Evolutionary conservation across 1,140 invertebrate species (phyloP).

Genomic region (Eupeodes corollae): DNA sequence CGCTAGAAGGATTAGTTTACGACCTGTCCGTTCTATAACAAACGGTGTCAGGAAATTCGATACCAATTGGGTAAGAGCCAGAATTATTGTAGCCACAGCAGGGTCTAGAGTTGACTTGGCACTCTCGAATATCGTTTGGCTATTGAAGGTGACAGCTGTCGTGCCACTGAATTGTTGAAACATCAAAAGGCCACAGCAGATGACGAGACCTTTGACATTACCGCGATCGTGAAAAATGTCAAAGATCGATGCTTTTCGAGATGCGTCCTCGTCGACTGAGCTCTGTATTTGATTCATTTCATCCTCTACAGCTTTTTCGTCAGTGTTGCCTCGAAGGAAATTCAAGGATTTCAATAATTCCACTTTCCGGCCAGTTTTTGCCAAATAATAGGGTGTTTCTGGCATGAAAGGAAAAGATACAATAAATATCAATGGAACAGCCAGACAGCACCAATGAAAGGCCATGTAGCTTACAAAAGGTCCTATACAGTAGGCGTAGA

Average conservation of each 20-base stretch:
- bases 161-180: conserved; percentile 74
- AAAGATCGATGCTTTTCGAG: conserved; percentile 39
- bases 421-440: conserved; percentile 51
- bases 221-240: conserved; percentile 47
- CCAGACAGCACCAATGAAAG: conserved; percentile 47
- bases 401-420: conserved; percentile 63
- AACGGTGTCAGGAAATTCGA: conserved; percentile 56
- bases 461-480: conserved; percentile 49
- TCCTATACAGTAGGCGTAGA: conserved; percentile 61
- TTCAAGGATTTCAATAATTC: conserved; percentile 52
- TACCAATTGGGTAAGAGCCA: conserved; percentile 54
- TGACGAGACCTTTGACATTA: conserved; percentile 53
- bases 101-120: conserved; percentile 48
- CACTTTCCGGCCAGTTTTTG: conserved; percentile 45
- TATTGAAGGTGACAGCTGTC: conserved; percentile 74
- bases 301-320: conserved; percentile 43
- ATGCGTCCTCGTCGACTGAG: conserved; percentile 44
- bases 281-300: conserved; percentile 47
- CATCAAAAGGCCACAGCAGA: conserved; percentile 56
- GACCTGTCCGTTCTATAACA: conserved; percentile 62
- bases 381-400: conserved; percentile 65
- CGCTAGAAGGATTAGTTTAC: conserved; percentile 56
- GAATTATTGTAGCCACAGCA: conserved; percentile 59
- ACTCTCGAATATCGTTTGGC: conserved; percentile 55
- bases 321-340: conserved; percentile 53